Evolutionary conservation across 2,113 vertebrate species (phyloP).

Genomic region (Podocnemis expansa): DNA sequence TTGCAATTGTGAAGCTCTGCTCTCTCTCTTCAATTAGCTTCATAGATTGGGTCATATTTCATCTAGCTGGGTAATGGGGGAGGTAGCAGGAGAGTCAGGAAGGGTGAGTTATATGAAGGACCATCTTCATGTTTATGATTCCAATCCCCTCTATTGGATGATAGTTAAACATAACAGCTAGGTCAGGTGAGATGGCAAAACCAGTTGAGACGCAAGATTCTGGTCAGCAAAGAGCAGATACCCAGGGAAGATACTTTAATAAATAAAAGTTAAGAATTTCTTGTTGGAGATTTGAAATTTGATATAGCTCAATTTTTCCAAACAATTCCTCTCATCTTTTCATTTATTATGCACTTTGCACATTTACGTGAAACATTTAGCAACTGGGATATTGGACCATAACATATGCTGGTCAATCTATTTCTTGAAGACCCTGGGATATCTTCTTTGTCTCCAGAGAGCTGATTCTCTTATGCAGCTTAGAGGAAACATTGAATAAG

Average conservation of each 20-base stretch:
- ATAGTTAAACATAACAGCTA: background rate
- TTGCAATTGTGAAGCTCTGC: background rate
- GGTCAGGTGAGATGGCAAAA: background rate
- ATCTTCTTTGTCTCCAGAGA: background rate
- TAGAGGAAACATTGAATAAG: too few species aligned
- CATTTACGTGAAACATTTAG: too few species aligned
- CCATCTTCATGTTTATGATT: background rate
- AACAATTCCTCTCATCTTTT: too few species aligned
- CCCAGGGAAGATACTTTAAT: background rate
- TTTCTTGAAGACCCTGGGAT: too few species aligned
- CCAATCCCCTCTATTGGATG: background rate
- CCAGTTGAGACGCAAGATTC: background rate
- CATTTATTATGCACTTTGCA: too few species aligned
- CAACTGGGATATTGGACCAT: too few species aligned
- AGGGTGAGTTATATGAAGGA: background rate
- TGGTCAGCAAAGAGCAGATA: background rate
- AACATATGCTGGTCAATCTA: too few species aligned
- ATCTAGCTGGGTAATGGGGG: background rate
- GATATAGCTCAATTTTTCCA: background rate
- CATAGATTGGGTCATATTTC: background rate
- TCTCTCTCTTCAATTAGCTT: background rate
- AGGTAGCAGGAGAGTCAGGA: background rate
- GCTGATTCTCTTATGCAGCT: rapidly evolving
- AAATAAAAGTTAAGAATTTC: background rate
- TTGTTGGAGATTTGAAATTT: background rate